Evolutionary conservation across 2,797 vertebrate genomes (phyloP), one percentile per base, ranked within the genome.

Genomic region (Pangasius sanitwongsei): DNA sequence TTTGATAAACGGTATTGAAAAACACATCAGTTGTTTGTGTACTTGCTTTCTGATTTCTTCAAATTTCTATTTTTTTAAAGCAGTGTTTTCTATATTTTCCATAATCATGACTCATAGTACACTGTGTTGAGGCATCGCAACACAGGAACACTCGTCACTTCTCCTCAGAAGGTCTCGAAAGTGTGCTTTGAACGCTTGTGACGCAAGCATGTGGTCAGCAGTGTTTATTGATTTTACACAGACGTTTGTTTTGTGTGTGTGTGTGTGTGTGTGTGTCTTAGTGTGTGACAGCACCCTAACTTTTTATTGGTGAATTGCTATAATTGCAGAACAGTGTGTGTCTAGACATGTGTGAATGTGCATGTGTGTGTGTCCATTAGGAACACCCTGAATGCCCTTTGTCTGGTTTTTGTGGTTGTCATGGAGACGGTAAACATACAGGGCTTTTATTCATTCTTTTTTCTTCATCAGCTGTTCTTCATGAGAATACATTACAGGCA

Each of bases 401-500:
- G 88, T 85, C 83, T 89, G 87, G 82, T 82, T 31, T 59, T 78
- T 80, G 61, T 69, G 81, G 91, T 90, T 89, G 88, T 86, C 87
- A 92, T 92, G 89, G 92, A 87, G 87, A 92, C 41, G 8, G 87
- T 92, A 92, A 92, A 92, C 92, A 92, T 11, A 44, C 83, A 84
- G 61, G 83, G 70, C 80, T 89, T 90, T 90, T 83, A 91, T 86
- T 86, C 84, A 80, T 84, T 57, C 75, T 84, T 87, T 91, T 63
- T 82, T 89, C 55, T 86, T 70, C 83, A 89, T 92, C 92, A 90
- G 89, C 91, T 91, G 90, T 89, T 91, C 80, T 74, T 83, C 34
- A 72, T 55, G 84, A 88, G 89, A 88, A 91, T 92, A 90, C 91
- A 91, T 93, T 93, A 92, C 63, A 92, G 89, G 91, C 89, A 92